A percentile compares a stretch with the other conserved stretches of the same genome.
Conservation (phyloP, 2,113 vertebrate genomes). For the Lepus timidus region DNA sequence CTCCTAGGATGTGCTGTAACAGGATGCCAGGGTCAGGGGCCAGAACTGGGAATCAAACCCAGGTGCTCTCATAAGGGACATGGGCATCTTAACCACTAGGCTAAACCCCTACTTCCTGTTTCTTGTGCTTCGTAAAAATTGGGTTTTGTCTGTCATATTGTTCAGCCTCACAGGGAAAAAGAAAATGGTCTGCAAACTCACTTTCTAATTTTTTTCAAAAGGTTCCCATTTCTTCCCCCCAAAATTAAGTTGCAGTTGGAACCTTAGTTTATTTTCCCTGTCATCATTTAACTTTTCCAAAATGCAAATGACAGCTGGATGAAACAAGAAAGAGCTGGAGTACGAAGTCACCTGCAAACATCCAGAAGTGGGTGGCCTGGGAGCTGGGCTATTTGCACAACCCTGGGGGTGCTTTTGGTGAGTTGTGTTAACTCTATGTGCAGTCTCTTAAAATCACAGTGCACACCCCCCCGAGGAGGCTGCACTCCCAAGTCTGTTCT, state of each 20-base stretch:
- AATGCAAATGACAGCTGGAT: background rate
- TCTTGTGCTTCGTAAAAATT: too few relatives aligned
- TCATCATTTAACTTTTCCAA: background rate
- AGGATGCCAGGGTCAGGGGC: too few relatives aligned
- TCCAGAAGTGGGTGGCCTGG: background rate
- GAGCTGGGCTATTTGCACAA: background rate
- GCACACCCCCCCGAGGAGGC: background rate
- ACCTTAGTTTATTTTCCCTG: background rate
- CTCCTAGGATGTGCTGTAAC: too few relatives aligned
- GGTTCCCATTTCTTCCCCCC: background rate
- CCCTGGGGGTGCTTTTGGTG: too few relatives aligned
- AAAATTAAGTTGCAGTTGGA: background rate
- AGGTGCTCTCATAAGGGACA: too few relatives aligned
- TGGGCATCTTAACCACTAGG: too few relatives aligned
- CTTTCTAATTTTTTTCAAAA: background rate
- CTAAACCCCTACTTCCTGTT: too few relatives aligned
- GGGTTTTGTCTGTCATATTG: too few relatives aligned
- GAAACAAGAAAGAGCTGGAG: background rate
- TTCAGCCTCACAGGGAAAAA: background rate
- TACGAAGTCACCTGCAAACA: background rate
- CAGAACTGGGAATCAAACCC: too few relatives aligned
- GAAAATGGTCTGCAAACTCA: background rate
- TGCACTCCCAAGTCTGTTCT: background rate
- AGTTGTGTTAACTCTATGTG: background rate
- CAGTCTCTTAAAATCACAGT: background rate